Evolutionary conservation across 2,797 vertebrate genomes (phyloP), one percentile per base, ranked within the genome.

Genomic region (Myotis daubentonii): DNA sequence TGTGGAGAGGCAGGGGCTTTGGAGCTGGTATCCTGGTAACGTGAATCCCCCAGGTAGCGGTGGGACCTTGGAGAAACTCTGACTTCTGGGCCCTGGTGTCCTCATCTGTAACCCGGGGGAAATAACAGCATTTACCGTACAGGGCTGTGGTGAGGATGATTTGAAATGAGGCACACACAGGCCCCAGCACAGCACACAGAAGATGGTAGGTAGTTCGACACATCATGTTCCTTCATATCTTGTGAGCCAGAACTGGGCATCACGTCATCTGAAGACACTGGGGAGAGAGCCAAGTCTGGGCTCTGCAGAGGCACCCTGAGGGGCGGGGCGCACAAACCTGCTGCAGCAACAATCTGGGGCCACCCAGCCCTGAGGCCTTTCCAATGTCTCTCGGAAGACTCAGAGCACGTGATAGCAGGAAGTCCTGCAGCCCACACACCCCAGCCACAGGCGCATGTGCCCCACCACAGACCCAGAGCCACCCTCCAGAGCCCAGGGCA

Each of bases 281-380:
- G 20, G 38, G 20, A 62, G 19, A 47, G 0, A 23, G 12, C 36
- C 62, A 62, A 6, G 30, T 19, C 68, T 23, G 19, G 47, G 62
- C 6, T 80, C 60, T 11, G 19, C 4, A 12, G 33, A 23, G 15
- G 2, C n/a, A n/a, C 12, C 16, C 7, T 2, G 0, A 25, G 41
- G 30, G 5, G 51, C 6, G 15, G 13, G 6, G 60, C 30, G 4
- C 49, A 47, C 44, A 33, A 75, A 11, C 47, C 11, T 25, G 8
- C 25, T 13, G 13, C 23, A 1, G 10, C 23, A 1, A 13, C 13
- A 17, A 5, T 49, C 16, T 22, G 20, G 81, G 33, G 23, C 78
- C 55, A 15, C 76, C 53, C 38, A 36, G 57, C 36, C 71, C 72
- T 0, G 11, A 91, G 60, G 33, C 7, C 33, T 41, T 51, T 5